Conservation (phyloP, 2,113 vertebrate species). For the Columba janthina region DNA sequence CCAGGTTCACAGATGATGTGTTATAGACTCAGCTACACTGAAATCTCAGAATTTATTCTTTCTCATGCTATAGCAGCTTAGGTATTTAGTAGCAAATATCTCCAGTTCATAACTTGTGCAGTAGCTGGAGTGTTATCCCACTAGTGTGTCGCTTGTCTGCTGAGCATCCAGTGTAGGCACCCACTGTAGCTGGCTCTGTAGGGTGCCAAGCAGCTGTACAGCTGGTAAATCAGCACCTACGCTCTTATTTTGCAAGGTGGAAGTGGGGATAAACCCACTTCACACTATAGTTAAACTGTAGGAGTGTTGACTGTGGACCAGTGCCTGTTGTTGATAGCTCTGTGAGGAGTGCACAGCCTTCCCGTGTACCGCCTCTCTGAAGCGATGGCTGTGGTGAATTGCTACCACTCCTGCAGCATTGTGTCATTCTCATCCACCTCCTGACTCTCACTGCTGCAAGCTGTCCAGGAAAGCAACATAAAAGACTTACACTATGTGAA, state of each 20-base stretch:
- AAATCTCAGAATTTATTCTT: neutral
- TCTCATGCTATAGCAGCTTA: neutral
- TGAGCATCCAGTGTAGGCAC: neutral
- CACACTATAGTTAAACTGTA: fast-evolving
- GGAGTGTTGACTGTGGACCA: neutral
- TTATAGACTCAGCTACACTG: neutral
- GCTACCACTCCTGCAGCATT: fast-evolving
- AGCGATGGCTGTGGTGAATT: neutral
- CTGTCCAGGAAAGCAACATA: neutral
- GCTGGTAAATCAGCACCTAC: neutral
- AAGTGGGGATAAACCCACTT: fast-evolving
- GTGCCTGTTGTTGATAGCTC: neutral
- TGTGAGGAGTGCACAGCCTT: neutral
- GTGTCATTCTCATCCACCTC: neutral
- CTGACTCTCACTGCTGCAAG: neutral
- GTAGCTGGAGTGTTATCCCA: neutral
- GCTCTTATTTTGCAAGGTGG: neutral
- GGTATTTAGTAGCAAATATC: neutral
- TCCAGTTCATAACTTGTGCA: neutral
- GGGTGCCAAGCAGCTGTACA: neutral
- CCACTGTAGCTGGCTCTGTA: neutral
- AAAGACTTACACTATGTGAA: neutral
- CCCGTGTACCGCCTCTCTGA: neutral
- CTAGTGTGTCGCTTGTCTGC: neutral
- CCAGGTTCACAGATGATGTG: neutral